Evolutionary conservation across 2,797 vertebrate genomes (phyloP), one percentile per base, ranked within the genome.

Genomic region (Poecile montanus): DNA sequence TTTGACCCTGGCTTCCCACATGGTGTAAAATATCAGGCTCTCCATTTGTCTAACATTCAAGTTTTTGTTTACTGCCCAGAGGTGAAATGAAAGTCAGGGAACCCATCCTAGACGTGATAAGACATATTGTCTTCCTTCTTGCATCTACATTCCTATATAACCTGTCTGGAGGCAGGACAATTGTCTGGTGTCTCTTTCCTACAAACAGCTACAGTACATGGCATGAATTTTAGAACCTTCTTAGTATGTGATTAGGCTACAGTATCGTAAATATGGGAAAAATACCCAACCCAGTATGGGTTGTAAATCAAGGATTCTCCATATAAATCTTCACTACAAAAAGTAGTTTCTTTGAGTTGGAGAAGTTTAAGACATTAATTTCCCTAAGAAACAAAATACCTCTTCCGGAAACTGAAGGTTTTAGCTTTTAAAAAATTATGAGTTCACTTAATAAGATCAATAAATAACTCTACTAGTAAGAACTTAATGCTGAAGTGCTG

Each of bases 401-500:
- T 56, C 11, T 66, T 84, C 21, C 7, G 50, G 32, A 60, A 66
- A 7, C 22, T 22, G 53, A 57, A 27, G 7, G 6, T 58, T 84
- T 53, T 29, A 45, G 45, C 8, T 57, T 90, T 61, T 10, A 47
- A 71, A 58, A 92, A 53, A 7, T 18, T 5, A 26, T 27, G 7
- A 10, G 0, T 50, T 80, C 10, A 23, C 7, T 16, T n/a, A 58
- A 30, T 30, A 66, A 54, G 17, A 7, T 13, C 1, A 38, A 18
- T 30, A 76, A 54, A 42, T 6, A 30, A 2, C 29, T 61, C 19
- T 60, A 27, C 16, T 66, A 65, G 36, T 36, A 54, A 54, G 4
- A 58, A 51, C 5, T n/a, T 1, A 1, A 6, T 25, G 5, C 2
- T 23, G 20, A 71, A 19, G 8, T 9, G 25, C 51, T 47, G 8